Base-by-base conservation (phyloP, 2,113 vertebrate species). In the Ia io region DNA sequence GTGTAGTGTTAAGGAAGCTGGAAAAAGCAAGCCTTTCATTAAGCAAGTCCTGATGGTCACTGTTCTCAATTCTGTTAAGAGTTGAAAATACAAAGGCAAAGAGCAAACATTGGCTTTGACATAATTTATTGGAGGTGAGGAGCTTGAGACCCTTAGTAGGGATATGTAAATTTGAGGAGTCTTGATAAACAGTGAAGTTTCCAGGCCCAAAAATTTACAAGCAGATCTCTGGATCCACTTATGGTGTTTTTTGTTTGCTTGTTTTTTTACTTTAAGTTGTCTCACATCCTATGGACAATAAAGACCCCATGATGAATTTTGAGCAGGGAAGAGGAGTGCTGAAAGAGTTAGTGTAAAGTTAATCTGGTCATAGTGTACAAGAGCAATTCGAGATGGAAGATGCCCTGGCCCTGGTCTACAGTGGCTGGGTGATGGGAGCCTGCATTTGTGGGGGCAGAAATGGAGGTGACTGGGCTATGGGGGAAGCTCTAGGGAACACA, bases 351-450 rank as follows among this genome's bases (percentile, higher is more conserved):
- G 0, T n/a, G n/a, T 42, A 17, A 85, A 79, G 23, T 25, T 28
- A 42, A 42, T 32, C 22, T 47, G 85, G 83, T 4, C 9, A 40
- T 0, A 25, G 30, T 18, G 5, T 32, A 35, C 22, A 42, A 70
- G 7, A 63, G 23, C 40, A 9, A 1, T 13, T 22, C 1, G 1
- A 70, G 17, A 23, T 3, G 6, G 63, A 74, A 79, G 44, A 53
- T 5, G 13, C 14, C 28, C 0, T 14, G 7, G 13, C 11, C 35
- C 0, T 14, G 7, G 63, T 18, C 23, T 25, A 10, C 8, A 42
- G 37, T 16, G 2, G 20, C n/a, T 49, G 53, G 23, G n/a, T 2
- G 5, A 37, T 25, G 23, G 35, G 1, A 56, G 28, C 2, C 22
- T 69, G 22, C 13, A 12, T 42, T 17, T 5, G 17, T 9, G 1